Base-by-base conservation (phyloP, 37 sponge, comb jelly and placozoan species). In the Amphimedon queenslandica region DNA sequence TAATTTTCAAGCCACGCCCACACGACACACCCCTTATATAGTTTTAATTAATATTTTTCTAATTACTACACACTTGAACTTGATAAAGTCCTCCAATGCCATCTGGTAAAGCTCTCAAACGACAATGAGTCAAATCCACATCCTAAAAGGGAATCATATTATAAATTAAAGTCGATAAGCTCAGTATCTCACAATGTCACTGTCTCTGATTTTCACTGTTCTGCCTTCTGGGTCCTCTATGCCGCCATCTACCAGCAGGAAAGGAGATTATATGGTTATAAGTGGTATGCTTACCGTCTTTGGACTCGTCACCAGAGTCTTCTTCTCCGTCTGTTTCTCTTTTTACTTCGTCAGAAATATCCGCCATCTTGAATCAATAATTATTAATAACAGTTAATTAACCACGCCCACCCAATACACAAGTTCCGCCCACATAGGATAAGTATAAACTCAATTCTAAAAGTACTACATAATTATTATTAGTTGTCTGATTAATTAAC, bases 111-210 rank as follows among this genome's bases (percentile, higher is more conserved):
- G 21, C 65, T 20, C 69, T 73, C 25, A 88, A 42, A 1, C 79
- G 42, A 0, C 69, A 66, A 42, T 88, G 88, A 13, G 88, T 78
- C 24, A 88, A 58, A 47, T 88, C 81, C 27, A 88, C 71, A 3
- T 78, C 75, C 88, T 88, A 60, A 47, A 47, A 6, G 61, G 5
- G 5, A 25, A 60, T 25, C 61, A 60, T 60, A n/a, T 11, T 25
- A n/a, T 60, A 11, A 11, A 60, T 60, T 11, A n/a, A 11, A 60
- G 61, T 60, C 13, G 13, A 60, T 60, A 5, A 60, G 23, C 28
- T 25, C 5, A n/a, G n/a, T 23, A 27, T 5, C 70, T 69, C 32
- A 60, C 71, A 28, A 40, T 60, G 36, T 79, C 79, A 60, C 57
- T 63, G 40, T 69, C 63, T 43, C 58, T 70, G 71, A 69, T 69